Evolutionary conservation across 23 tunicate species (phyloP).

Genomic region (Trididemnum nubilum): DNA sequence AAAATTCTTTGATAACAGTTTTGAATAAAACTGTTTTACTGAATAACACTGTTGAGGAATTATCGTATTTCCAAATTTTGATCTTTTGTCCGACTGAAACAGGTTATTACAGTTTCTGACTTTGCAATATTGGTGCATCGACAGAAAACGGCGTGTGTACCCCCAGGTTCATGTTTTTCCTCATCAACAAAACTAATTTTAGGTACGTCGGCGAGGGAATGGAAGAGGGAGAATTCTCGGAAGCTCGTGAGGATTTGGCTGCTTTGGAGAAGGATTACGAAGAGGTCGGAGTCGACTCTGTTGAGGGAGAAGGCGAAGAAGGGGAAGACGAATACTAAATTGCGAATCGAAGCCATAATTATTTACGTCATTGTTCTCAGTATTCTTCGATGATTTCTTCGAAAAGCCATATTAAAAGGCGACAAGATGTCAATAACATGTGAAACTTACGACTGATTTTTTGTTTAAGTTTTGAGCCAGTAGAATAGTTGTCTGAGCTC

Average conservation of each 20-base stretch:
- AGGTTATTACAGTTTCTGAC: too few species aligned
- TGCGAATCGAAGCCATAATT: neutral
- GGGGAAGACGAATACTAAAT: constrained; percentile 62
- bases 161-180: too few species aligned
- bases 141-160: too few species aligned
- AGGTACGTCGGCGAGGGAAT: constrained; percentile 82
- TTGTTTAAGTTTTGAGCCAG: neutral
- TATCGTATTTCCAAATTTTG: too few species aligned
- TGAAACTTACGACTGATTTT: neutral
- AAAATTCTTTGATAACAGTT: too few species aligned
- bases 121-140: too few species aligned
- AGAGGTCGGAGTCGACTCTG: constrained; percentile 75
- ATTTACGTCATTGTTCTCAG: neutral
- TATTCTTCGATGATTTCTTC: neutral
- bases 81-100: too few species aligned
- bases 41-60: too few species aligned
- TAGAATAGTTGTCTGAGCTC: neutral
- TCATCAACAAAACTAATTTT: too few species aligned
- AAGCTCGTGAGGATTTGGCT: constrained; percentile 67
- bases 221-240: constrained; percentile 73
- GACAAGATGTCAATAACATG: neutral
- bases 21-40: too few species aligned
- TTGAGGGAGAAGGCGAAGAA: constrained; percentile 71
- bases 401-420: neutral
- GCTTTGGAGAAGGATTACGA: constrained; percentile 66